A percentile compares a stretch with the other conserved stretches of the same genome.
Evolutionary conservation across 2,888 invertebrate genomes (phyloP).

Genomic region (Timandra comae): DNA sequence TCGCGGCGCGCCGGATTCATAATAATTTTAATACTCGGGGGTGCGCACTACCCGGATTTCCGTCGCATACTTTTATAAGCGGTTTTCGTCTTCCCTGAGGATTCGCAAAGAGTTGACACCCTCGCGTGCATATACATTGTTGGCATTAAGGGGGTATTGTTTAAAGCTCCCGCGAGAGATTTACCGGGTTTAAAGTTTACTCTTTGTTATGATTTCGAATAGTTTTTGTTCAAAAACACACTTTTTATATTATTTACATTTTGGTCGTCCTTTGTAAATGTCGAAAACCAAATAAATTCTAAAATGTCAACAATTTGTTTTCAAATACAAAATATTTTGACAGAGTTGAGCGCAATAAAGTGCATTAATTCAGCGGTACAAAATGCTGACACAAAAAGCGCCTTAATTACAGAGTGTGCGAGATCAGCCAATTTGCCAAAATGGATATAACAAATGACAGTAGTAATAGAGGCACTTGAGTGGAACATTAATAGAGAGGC

Average conservation of each 20-base stretch:
- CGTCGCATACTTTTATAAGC: conserved; percentile 59
- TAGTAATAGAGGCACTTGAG: conserved; percentile 73
- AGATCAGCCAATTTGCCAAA: conserved; percentile 72
- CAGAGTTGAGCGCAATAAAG: conserved; percentile 16
- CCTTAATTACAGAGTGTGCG: conserved; percentile 45
- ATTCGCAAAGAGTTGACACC: conserved; percentile 46
- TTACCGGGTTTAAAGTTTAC: conserved; percentile 29
- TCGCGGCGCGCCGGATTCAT: conserved; percentile 61
- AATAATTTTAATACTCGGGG: conserved; percentile 71
- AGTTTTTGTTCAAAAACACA: too few species aligned
- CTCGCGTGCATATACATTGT: conserved; percentile 55
- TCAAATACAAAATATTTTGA: conserved; percentile 3
- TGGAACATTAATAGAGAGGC: conserved; percentile 73
- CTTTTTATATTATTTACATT: too few species aligned
- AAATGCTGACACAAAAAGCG: conserved; percentile 29
- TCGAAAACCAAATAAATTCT: background rate
- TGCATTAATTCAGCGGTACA: conserved; percentile 20
- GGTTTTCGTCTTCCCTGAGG: conserved; percentile 45
- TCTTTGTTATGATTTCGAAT: conserved; percentile 11
- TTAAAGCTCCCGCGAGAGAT: conserved; percentile 57
- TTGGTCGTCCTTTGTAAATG: too few species aligned
- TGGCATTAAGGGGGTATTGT: conserved; percentile 34
- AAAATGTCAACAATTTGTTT: conserved; percentile 8
- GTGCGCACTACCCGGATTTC: conserved; percentile 41
- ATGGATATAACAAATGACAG: conserved; percentile 75